Evolutionary conservation across 2,797 vertebrate genomes (phyloP), one percentile per base, ranked within the genome.

Genomic region (Harpagifer antarcticus): DNA sequence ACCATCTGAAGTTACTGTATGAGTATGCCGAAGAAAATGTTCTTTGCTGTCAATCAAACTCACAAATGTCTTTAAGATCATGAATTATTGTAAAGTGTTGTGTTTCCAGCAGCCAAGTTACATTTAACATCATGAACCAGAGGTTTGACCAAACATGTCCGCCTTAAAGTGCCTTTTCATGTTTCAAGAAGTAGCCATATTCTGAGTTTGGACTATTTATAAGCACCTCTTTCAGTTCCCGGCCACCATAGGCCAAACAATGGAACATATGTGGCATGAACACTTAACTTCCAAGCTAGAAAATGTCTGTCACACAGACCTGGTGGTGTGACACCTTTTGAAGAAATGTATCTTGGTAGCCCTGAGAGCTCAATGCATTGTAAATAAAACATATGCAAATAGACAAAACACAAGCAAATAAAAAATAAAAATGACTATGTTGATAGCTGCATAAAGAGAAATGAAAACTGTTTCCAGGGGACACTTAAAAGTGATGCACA

Each of bases 21-120:
- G 17, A 48, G 47, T 70, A 23, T 62, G 50, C 37, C 33, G 23
- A 63, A 33, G 1, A 60, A 67, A 78, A 52, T 10, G 63, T 15
- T 10, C n/a, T 10, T 59, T 66, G 64, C 37, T 68, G 49, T 63
- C 43, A 53, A 14, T 53, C 19, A 62, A 27, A 56, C 19, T 19
- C 10, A 16, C 33, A 37, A 37, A 37, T 37, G 6, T 37, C 33
- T 37, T 37, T 37, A 9, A 27, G 48, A 58, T 57, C 4, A 42
- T 16, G 5, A 0, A 45, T 19, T 20, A 4, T n/a, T 59, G 13
- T 40, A n/a, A 58, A 57, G 31, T 14, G 17, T 43, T 14, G 0
- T 27, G 12, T 65, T 9, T 15, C 23, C 27, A 48, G 33, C 17
- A 5, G 27, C 19, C 7, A 11, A 43, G 20, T 48, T 69, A 2